A percentile compares a stretch with the other conserved stretches of the same genome.
Evolutionary conservation across 2,888 invertebrate genomes (phyloP).

Genomic region (Mechanitis messenoides): DNA sequence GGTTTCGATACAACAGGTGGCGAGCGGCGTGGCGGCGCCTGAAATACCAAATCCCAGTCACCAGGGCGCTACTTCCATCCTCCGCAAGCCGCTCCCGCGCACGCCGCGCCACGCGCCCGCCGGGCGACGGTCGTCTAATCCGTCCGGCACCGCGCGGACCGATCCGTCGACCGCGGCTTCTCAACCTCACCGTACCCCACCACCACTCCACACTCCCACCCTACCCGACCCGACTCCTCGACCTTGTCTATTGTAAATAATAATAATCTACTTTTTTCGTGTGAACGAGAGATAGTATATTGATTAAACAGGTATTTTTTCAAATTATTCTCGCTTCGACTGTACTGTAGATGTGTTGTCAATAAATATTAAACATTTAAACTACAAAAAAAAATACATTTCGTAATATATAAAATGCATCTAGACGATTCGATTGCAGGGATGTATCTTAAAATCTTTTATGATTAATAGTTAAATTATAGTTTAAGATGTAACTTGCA

Average conservation of each 20-base stretch:
- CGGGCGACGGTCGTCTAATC: conserved; percentile 47
- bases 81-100: conserved; percentile 34
- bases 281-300: conserved; percentile 74
- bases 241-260: conserved; percentile 73
- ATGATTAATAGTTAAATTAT: conserved; percentile 72
- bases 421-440: conserved; percentile 73
- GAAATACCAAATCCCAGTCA: conserved; percentile 40
- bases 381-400: conserved; percentile 70
- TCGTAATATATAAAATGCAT: conserved; percentile 71
- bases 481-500: conserved; percentile 62
- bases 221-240: conserved; percentile 34
- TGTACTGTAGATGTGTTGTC: conserved; percentile 77
- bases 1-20: conserved; percentile 51
- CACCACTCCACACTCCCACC: conserved; percentile 36
- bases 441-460: conserved; percentile 73
- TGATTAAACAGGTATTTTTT: conserved; percentile 75
- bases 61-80: conserved; percentile 34
- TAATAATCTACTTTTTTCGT: conserved; percentile 74
- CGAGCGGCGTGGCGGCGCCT: conserved; percentile 73
- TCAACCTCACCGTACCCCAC: conserved; percentile 41
- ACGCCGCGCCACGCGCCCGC: conserved; percentile 44
- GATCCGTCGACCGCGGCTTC: conserved; percentile 62
- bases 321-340: conserved; percentile 76
- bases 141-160: conserved; percentile 50
- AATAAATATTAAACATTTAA: conserved; percentile 71